phyloP scores from a whole-genome alignment of 2,113 vertebrate species.

The Cryptomyrus ogoouensis region DNA sequence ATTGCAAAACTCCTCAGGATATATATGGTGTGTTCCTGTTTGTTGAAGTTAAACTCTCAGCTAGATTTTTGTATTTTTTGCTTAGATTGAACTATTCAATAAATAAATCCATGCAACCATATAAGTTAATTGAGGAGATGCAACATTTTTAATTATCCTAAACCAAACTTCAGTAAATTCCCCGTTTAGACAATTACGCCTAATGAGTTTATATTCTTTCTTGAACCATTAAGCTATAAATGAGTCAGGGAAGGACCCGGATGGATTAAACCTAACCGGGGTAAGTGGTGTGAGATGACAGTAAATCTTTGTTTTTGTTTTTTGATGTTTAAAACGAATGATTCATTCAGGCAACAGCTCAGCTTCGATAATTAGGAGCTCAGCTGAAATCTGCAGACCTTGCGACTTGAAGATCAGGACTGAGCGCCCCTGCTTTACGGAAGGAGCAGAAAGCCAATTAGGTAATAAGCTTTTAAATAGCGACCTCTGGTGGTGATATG shows the following conservation, averaged over 20 bases:
- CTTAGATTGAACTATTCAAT: background rate
- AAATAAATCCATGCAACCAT: background rate
- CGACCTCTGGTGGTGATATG: slow-evolving; percentile 6
- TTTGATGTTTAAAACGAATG: background rate
- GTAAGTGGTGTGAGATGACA: background rate
- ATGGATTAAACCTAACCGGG: background rate
- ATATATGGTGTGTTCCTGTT: background rate
- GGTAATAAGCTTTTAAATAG: background rate
- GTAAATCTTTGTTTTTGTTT: background rate
- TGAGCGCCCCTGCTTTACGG: background rate
- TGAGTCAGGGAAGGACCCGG: background rate
- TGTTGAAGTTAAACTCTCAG: background rate
- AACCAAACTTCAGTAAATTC: background rate
- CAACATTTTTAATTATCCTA: background rate
- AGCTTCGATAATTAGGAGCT: background rate
- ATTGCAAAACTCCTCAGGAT: background rate
- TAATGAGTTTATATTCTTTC: background rate
- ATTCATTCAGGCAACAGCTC: background rate
- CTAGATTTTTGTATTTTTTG: background rate
- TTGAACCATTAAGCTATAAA: background rate
- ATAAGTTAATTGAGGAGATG: background rate
- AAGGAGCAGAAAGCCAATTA: background rate
- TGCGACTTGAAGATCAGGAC: background rate
- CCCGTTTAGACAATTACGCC: background rate
- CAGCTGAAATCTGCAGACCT: background rate